These are phyloP conservation scores for Scartelaos histophorus DNA, from an alignment of 2,113 vertebrate genomes.

Conservation along the genomic window DNA sequence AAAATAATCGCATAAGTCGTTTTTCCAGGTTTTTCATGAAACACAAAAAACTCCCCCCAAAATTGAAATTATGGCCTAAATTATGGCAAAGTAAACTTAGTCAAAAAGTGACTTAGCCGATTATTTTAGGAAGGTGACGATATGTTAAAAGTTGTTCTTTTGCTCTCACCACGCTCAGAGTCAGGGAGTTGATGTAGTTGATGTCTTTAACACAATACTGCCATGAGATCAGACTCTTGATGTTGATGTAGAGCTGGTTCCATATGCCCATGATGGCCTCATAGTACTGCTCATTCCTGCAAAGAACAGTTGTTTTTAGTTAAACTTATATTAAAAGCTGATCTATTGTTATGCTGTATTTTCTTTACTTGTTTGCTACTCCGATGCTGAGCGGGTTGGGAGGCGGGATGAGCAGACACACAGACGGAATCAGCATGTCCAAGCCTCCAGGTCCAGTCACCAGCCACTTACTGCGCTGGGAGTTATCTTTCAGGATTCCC, in stretches of 20 bases:
- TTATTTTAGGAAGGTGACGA: too few species aligned
- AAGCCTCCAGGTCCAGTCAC: slow-evolving; percentile 94
- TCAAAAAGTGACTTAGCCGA: too few species aligned
- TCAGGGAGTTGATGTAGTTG: slow-evolving; percentile 90
- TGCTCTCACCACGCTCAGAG: slow-evolving; percentile 84
- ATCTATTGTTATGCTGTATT: background rate
- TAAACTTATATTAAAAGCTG: too few species aligned
- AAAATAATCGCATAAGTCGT: too few species aligned
- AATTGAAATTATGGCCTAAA: too few species aligned
- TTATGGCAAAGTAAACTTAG: too few species aligned
- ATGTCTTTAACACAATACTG: slow-evolving; percentile 93
- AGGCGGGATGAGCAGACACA: slow-evolving; percentile 91
- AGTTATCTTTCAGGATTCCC: slow-evolving; percentile 93
- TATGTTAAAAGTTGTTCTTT: background rate
- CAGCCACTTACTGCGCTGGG: slow-evolving; percentile 94
- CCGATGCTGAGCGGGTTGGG: slow-evolving; percentile 87
- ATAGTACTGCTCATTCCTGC: slow-evolving; percentile 93
- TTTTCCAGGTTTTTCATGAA: too few species aligned
- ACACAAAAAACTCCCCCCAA: too few species aligned
- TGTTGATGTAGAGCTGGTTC: slow-evolving; percentile 96
- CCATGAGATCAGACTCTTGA: slow-evolving; percentile 97
- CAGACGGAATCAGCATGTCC: slow-evolving; percentile 94
- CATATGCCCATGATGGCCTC: slow-evolving; percentile 91
- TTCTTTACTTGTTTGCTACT: slow-evolving; percentile 88
- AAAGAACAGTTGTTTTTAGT: background rate